Conservation (phyloP, 2,888 invertebrate genomes). For the Synanthedon tipuliformis region DNA sequence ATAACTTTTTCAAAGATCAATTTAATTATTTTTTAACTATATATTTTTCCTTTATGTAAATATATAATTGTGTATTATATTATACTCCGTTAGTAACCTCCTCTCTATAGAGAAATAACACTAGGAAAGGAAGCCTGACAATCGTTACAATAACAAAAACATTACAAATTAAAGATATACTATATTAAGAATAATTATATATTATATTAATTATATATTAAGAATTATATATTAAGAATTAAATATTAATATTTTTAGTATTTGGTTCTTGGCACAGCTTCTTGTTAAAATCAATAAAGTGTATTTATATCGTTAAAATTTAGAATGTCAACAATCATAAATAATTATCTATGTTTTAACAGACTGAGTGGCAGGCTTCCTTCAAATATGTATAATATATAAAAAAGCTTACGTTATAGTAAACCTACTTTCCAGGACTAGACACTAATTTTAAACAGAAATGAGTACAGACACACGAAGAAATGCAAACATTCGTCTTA, state of each 20-base stretch:
- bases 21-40: not conserved
- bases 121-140: constrained; percentile 44
- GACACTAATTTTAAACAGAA: constrained; percentile 56
- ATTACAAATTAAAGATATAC: not conserved
- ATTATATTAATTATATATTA: too few species aligned
- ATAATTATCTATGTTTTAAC: not conserved
- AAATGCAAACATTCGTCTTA: constrained; percentile 69
- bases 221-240: too few species aligned
- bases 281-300: constrained; percentile 27
- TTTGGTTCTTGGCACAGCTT: constrained; percentile 61
- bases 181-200: too few species aligned
- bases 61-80: not conserved
- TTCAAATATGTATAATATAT: constrained; percentile 19
- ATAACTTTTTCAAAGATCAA: not conserved
- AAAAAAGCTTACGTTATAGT: constrained; percentile 53
- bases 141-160: constrained; percentile 17
- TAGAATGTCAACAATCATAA: not conserved
- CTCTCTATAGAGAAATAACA: not conserved
- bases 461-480: constrained; percentile 65
- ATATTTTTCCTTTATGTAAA: not conserved
- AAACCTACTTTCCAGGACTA: constrained; percentile 62
- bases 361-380: constrained; percentile 44
- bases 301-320: not conserved
- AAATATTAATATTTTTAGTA: constrained; percentile 23
- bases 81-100: too few species aligned